These are phyloP conservation scores for Cardiocondyla obscurior DNA, from an alignment of 1,140 invertebrate species.

Conservation along the genomic window DNA sequence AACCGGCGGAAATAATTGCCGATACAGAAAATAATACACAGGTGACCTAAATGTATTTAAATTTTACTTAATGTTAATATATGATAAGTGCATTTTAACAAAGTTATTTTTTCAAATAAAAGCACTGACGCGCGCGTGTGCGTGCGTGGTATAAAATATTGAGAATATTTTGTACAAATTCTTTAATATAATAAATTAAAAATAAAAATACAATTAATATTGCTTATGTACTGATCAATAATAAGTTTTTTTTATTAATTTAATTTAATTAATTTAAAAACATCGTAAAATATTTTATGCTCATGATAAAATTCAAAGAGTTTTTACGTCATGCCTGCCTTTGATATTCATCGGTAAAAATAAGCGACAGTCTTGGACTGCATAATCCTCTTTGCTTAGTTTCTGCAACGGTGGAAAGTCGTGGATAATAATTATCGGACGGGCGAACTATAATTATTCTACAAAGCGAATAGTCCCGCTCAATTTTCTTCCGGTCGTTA, in stretches of 20 bases:
- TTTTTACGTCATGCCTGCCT: not conserved
- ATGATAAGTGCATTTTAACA: not conserved
- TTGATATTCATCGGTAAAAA: conserved; percentile 26
- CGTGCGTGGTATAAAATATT: not conserved
- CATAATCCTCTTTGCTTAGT: conserved; percentile 13
- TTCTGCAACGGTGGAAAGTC: conserved; percentile 37
- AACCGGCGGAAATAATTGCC: not conserved
- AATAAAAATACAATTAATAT: not conserved
- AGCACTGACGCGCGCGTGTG: not conserved
- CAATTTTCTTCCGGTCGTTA: conserved; percentile 33
- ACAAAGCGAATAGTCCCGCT: conserved; percentile 36
- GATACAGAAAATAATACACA: not conserved
- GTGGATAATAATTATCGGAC: conserved; percentile 45
- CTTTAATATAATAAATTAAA: not conserved
- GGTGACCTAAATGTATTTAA: not conserved
- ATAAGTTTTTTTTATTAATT: not conserved
- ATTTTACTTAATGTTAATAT: not conserved
- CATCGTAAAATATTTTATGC: not conserved
- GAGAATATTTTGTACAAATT: not conserved
- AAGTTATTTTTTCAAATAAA: not conserved
- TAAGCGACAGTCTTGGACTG: conserved; percentile 5
- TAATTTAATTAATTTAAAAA: conserved; percentile 3
- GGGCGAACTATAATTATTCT: conserved; percentile 27
- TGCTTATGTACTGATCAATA: not conserved
- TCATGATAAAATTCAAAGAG: not conserved